Conservation (phyloP, 92 coral and sea anemone species). For the Palythoa grandiflora region DNA sequence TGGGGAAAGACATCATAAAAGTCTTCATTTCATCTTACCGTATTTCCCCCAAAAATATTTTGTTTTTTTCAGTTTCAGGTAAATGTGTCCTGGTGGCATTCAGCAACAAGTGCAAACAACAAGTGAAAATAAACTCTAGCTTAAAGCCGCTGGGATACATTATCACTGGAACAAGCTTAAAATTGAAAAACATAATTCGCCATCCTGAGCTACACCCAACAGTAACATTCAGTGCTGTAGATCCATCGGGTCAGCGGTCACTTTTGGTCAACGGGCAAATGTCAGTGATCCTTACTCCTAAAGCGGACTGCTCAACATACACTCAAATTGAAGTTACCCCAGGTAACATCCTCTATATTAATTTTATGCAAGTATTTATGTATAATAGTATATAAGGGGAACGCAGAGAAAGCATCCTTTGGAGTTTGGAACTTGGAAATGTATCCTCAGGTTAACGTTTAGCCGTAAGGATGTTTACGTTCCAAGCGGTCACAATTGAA, state of each 20-base stretch:
- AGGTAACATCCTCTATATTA: background rate
- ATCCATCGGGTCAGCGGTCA: slow-evolving; percentile 18
- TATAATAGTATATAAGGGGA: no score
- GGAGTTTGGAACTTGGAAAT: no score
- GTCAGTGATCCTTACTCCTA: slow-evolving; percentile 4
- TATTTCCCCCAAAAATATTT: background rate
- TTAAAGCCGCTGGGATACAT: slow-evolving; percentile 35
- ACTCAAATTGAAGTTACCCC: slow-evolving; percentile 11
- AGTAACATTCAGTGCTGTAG: slow-evolving; percentile 21
- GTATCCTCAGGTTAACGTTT: no score
- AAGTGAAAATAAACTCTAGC: slow-evolving; percentile 21
- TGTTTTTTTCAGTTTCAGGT: background rate
- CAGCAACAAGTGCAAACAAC: background rate
- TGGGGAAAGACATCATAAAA: no score
- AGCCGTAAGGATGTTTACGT: no score
- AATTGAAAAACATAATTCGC: slow-evolving; percentile 31
- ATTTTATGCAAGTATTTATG: no score
- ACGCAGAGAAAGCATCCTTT: no score
- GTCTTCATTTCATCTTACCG: no score
- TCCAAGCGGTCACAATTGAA: no score
- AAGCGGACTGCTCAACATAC: slow-evolving; percentile 15
- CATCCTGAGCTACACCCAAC: slow-evolving; percentile 41
- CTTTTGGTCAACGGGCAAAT: slow-evolving; percentile 8
- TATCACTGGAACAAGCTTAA: slow-evolving; percentile 27
- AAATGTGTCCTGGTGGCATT: slow-evolving; percentile 23